Conservation (phyloP, 2,888 invertebrate species). For the Microctonus brassicae region DNA sequence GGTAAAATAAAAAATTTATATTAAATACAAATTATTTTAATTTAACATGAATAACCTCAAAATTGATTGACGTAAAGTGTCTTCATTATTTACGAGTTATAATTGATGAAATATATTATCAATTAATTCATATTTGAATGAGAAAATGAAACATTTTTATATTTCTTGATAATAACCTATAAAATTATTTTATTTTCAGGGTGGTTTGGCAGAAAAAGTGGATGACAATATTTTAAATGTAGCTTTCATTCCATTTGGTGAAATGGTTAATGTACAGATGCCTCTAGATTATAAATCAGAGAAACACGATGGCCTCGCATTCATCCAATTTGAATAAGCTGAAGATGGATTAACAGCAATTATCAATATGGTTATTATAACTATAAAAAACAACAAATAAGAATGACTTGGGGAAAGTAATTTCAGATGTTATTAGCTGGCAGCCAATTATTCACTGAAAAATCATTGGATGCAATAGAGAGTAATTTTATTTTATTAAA, state of each 20-base stretch:
- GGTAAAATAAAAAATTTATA: conserved; percentile 68
- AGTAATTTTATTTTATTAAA: no score
- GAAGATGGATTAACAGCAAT: conserved; percentile 99
- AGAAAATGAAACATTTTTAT: no score
- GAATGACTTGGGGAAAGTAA: no score
- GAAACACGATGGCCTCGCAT: conserved; percentile 97
- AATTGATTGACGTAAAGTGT: background rate
- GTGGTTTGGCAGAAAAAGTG: conserved; percentile 94
- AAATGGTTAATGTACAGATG: conserved; percentile 97
- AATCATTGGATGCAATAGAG: no score
- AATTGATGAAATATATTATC: no score
- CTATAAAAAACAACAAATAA: background rate
- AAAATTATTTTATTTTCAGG: no score
- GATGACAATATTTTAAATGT: conserved; percentile 95
- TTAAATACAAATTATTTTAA: background rate
- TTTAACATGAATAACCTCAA: conserved; percentile 31
- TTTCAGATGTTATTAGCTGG: no score
- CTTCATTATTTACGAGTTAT: background rate
- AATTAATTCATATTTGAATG: no score
- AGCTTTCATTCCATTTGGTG: conserved; percentile 98
- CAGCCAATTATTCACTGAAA: no score
- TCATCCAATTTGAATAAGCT: conserved; percentile 96
- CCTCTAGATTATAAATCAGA: conserved; percentile 98
- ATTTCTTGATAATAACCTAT: no score
- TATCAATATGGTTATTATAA: conserved; percentile 90